Percentiles rank a stretch among this genome's conserved stretches.
Conservation (phyloP, 2,888 invertebrate species). For the Notodonta ziczac region DNA sequence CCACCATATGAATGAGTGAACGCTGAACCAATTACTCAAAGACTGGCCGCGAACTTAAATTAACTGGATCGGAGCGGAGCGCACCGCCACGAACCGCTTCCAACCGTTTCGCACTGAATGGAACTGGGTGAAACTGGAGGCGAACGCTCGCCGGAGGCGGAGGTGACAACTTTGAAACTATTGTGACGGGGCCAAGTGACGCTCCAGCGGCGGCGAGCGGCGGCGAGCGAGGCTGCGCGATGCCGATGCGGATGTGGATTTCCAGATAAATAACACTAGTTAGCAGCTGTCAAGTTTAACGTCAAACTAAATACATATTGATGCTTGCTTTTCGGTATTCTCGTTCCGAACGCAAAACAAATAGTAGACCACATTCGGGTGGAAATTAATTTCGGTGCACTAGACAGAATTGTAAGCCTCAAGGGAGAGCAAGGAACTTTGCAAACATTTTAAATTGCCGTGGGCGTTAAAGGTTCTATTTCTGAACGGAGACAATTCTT, state of each 20-base stretch:
- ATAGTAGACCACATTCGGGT: not conserved
- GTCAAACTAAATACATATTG: conserved; percentile 1
- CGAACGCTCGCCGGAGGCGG: conserved; percentile 20
- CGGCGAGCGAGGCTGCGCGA: not conserved
- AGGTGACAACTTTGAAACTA: conserved; percentile 32
- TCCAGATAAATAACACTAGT: conserved; percentile 18
- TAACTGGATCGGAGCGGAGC: conserved; percentile 37
- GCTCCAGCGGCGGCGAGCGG: not conserved
- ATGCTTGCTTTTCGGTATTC: not conserved
- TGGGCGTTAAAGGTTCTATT: not conserved
- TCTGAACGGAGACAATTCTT: not conserved
- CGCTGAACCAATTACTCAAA: conserved; percentile 48
- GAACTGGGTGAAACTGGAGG: conserved; percentile 26
- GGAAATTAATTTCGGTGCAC: not conserved
- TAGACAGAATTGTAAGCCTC: not conserved
- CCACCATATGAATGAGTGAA: conserved; percentile 49
- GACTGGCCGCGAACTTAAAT: conserved; percentile 52
- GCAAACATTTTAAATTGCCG: not conserved
- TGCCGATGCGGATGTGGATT: conserved; percentile 8
- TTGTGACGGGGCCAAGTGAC: conserved; percentile 18
- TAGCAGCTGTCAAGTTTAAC: conserved; percentile 22
- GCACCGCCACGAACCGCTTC: conserved; percentile 22
- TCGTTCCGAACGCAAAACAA: not conserved
- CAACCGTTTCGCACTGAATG: conserved; percentile 30
- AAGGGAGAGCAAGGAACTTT: not conserved